These are phyloP conservation scores for Herpetotheres cachinnans DNA, from an alignment of 2,113 vertebrate species.

Conservation along the genomic window DNA sequence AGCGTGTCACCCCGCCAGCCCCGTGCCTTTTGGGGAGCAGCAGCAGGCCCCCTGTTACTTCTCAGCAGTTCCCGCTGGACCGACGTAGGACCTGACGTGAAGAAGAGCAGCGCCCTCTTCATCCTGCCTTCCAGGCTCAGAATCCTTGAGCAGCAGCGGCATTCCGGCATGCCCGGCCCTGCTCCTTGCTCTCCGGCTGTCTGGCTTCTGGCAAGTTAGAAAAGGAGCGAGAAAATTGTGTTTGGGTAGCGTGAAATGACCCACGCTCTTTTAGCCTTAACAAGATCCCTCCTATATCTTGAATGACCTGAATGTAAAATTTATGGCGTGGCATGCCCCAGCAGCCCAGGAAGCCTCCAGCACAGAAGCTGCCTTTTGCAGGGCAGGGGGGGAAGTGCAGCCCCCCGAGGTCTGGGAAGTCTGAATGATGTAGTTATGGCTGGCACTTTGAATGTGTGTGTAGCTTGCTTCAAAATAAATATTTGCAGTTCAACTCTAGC, in stretches of 20 bases:
- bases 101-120: conserved; percentile 28
- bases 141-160: neutral
- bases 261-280: neutral
- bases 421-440: conserved; percentile 34
- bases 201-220: neutral
- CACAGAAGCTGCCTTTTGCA: conserved; percentile 1
- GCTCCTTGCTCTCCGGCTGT: neutral
- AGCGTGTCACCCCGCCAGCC: neutral
- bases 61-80: neutral
- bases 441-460: neutral
- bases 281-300: conserved; percentile 24
- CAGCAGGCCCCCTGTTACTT: neutral
- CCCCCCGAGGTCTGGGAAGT: neutral
- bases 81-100: neutral
- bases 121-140: neutral
- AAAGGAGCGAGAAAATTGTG: neutral
- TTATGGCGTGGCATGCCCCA: neutral
- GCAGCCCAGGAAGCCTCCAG: neutral
- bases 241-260: neutral
- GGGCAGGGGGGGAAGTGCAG: neutral
- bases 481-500: neutral
- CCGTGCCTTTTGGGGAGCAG: neutral
- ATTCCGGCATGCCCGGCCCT: neutral
- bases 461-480: neutral
- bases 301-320: conserved; percentile 30